phyloP scores from a whole-genome alignment of 2,797 vertebrate species.

The Perodicticus potto region DNA sequence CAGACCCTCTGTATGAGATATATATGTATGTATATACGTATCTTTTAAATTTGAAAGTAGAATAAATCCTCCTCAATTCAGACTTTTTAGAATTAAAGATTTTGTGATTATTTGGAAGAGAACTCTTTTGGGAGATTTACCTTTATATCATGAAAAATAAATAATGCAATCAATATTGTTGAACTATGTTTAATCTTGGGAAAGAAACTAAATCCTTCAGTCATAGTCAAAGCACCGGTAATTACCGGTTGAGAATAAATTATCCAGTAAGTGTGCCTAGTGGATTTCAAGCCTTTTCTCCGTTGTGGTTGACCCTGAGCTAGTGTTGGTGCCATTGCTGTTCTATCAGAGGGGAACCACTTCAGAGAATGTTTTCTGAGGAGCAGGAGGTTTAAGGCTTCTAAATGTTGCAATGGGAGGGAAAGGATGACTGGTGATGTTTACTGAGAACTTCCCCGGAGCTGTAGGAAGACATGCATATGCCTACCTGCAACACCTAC shows the following conservation, averaged over 20 bases:
- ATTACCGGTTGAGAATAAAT: neutral
- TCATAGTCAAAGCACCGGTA: neutral
- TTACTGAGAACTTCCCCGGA: neutral
- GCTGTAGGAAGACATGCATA: neutral
- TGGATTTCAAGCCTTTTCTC: constrained; percentile 42
- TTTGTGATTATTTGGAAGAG: constrained; percentile 29
- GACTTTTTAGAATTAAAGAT: constrained; percentile 32
- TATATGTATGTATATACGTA: no score
- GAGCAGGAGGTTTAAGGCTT: neutral
- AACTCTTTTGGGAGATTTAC: neutral
- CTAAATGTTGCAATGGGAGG: neutral
- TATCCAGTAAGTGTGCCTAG: neutral
- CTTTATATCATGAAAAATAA: neutral
- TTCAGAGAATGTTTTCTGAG: constrained; percentile 36
- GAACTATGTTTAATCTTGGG: neutral
- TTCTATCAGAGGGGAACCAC: neutral
- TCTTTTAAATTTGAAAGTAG: neutral
- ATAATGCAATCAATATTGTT: constrained; percentile 45
- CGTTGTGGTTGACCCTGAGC: neutral
- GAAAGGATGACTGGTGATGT: neutral
- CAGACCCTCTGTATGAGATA: neutral
- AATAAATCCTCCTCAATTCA: neutral
- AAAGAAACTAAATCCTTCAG: constrained; percentile 1
- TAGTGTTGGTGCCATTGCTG: neutral
- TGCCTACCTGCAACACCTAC: neutral